Conservation (phyloP, 1,140 invertebrate species). For the Drosophila saltans region DNA sequence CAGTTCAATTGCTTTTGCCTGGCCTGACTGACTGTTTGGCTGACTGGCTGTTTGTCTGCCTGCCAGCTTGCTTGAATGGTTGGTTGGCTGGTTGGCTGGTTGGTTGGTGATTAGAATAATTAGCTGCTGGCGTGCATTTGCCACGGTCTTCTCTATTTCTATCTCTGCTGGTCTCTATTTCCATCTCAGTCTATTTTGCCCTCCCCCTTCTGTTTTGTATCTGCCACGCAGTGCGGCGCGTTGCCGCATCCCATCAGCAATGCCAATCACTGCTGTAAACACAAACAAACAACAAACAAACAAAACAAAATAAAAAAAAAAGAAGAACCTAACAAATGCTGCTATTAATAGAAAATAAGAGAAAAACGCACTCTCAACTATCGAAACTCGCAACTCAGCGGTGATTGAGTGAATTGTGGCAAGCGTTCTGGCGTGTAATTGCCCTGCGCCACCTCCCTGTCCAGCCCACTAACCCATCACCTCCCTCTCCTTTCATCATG, state of each 20-base stretch:
- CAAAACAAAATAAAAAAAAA: conserved; percentile 37
- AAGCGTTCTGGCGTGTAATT: conserved; percentile 44
- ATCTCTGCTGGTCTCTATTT: conserved; percentile 1
- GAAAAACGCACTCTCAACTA: conserved; percentile 35
- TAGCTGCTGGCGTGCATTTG: conserved; percentile 44
- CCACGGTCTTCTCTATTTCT: background rate
- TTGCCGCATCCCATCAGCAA: conserved; percentile 42
- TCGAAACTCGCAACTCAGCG: conserved; percentile 23
- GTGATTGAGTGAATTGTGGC: conserved; percentile 9
- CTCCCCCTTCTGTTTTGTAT: conserved; percentile 41
- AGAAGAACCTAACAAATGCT: conserved; percentile 9
- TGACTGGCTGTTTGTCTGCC: background rate
- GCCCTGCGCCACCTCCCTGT: background rate
- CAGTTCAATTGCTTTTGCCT: conserved; percentile 65
- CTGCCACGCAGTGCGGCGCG: conserved; percentile 58
- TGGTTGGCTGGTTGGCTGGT: background rate
- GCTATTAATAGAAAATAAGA: conserved; percentile 69
- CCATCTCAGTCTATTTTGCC: conserved; percentile 8
- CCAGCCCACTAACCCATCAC: background rate
- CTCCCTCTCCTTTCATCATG: background rate
- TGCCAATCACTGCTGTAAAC: conserved; percentile 57
- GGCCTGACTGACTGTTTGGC: conserved; percentile 14
- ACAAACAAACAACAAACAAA: conserved; percentile 29
- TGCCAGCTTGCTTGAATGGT: background rate
- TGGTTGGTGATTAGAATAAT: conserved; percentile 63